Evolutionary conservation across 2,113 vertebrate genomes (phyloP).

Genomic region (Cyphomyrus plagiostoma): DNA sequence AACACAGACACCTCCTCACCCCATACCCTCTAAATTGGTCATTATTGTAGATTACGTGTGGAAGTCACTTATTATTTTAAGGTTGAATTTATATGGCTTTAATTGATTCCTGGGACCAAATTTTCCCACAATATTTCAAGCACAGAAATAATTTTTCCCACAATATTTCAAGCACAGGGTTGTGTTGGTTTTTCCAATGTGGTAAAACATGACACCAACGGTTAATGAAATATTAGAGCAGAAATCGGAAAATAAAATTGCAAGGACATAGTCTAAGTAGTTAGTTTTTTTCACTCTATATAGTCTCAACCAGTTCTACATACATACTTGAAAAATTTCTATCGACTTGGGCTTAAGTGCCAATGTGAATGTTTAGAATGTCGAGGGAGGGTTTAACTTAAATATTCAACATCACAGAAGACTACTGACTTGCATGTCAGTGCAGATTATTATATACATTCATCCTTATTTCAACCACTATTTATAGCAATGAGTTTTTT

Average conservation of each 20-base stretch:
- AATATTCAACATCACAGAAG: neutral
- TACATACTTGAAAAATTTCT: neutral
- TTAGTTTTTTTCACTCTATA: neutral
- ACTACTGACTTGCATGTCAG: neutral
- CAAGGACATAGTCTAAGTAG: neutral
- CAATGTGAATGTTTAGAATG: neutral
- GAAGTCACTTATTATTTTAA: slow-evolving; percentile 48
- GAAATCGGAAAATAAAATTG: neutral
- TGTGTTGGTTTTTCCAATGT: neutral
- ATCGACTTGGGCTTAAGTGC: neutral
- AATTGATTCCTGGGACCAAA: neutral
- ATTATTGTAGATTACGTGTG: slow-evolving; percentile 52
- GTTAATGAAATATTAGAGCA: neutral
- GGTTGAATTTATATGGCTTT: slow-evolving; percentile 29
- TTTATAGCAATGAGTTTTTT: neutral
- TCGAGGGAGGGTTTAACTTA: neutral
- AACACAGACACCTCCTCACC: slow-evolving; percentile 43
- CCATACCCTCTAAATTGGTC: slow-evolving; percentile 42
- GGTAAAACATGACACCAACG: neutral
- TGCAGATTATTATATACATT: neutral
- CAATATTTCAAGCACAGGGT: neutral
- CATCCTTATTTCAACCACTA: neutral
- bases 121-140: neutral
- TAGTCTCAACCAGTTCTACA: neutral
- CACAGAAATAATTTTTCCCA: neutral